A percentile compares a stretch with the other conserved stretches of the same genome.
Evolutionary conservation across 2,113 vertebrate species (phyloP).

Genomic region (Chaetops frenatus): DNA sequence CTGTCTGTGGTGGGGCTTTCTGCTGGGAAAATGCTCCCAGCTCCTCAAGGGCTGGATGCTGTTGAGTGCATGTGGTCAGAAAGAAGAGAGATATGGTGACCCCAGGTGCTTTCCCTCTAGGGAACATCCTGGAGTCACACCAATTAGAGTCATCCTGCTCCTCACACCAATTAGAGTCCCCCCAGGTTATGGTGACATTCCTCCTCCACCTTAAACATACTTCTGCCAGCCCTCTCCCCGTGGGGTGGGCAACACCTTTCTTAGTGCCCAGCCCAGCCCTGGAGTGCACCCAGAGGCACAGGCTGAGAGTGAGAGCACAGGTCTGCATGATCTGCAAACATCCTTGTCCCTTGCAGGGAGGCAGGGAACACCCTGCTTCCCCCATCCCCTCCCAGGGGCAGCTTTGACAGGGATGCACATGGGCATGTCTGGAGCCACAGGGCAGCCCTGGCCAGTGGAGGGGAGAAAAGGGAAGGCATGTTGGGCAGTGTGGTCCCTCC

Average conservation of each 20-base stretch:
- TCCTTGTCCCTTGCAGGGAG: not conserved
- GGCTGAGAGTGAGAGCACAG: not conserved
- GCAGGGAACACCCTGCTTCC: not conserved
- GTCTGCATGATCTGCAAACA: not conserved
- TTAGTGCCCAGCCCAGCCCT: not conserved
- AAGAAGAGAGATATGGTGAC: not conserved
- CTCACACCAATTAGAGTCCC: rapidly evolving
- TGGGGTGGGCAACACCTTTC: not conserved
- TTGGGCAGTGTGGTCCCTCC: not conserved
- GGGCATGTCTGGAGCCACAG: rapidly evolving
- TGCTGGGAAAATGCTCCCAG: not conserved
- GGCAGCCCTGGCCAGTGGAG: rapidly evolving
- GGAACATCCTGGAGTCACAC: not conserved
- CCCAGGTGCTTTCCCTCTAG: not conserved
- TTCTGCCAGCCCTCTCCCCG: not conserved
- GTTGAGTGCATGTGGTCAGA: not conserved
- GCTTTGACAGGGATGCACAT: rapidly evolving
- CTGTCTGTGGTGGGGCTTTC: not conserved
- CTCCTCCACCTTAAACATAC: not conserved
- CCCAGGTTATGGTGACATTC: not conserved
- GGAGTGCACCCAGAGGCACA: not conserved
- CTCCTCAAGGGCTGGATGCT: not conserved
- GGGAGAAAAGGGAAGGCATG: not conserved
- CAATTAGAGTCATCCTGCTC: rapidly evolving
- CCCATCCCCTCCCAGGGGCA: not conserved